Base-by-base conservation (phyloP, 2,113 vertebrate species). In the Carollia perspicillata region DNA sequence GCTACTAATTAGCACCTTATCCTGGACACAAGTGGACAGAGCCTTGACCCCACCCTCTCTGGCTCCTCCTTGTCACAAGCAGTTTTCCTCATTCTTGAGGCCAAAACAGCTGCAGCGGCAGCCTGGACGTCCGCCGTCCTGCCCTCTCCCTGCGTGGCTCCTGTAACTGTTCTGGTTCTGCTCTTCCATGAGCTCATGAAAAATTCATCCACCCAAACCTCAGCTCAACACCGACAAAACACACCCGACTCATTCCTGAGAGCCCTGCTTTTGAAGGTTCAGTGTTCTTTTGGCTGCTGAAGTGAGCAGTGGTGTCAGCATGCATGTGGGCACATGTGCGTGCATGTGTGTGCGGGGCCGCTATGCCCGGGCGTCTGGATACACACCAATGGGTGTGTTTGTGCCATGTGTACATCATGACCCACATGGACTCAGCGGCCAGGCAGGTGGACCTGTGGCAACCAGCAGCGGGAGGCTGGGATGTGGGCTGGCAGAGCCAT, bases 131-230 rank as follows among this genome's bases (percentile, higher is more conserved):
- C 77, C 44, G n/a, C 71, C 93, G 42, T 77, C 53, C 37, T 26
- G 0, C 85, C 28, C 75, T 44, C 81, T 47, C 51, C 10, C 6
- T 7, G 42, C 66, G 71, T 2, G 2, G 40, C 86, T 79, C 42
- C 90, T 77, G 74, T 90, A 79, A 91, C 96, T 95, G 37, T 88
- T 95, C 96, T 91, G 81, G 42, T 72, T 92, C 90, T 11, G 42
- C 95, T 89, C 94, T 86, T 93, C 55, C 37, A 30, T 0, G 35
- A 90, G 65, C 65, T 97, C 95, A 91, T 98, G 94, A 96, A 97
- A 97, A 93, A 96, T 96, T 96, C 97, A 97, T 96, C 96, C 23
- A 2, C 89, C 85, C 85, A 86, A 91, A 96, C 88, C 90, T 97
- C 95, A 79, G 95, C 85, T 97, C 95, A 91, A 93, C 65, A 93